Conservation (phyloP, 2,888 invertebrate genomes). For the Drosophila pseudotakahashii region DNA sequence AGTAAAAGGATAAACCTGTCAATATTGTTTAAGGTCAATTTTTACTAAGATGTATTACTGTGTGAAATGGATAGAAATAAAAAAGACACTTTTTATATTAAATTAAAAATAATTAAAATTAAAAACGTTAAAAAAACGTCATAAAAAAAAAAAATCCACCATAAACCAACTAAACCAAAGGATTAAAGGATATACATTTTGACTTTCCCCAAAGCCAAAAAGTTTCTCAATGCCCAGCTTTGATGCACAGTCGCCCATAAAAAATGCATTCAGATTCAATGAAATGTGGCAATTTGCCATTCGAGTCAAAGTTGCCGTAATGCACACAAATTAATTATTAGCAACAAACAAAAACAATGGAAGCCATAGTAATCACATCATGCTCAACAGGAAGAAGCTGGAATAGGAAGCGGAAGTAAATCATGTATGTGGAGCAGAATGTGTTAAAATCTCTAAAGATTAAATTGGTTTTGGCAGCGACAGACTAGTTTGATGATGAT, state of each 20-base stretch:
- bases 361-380: constrained; percentile 15
- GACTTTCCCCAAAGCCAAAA: constrained; percentile 5
- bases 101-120: too few species aligned
- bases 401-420: constrained; percentile 46
- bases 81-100: too few species aligned
- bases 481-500: constrained; percentile 25
- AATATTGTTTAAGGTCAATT: too few species aligned
- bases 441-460: constrained; percentile 76
- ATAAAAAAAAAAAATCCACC: too few species aligned
- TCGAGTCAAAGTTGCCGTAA: constrained; percentile 42
- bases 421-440: constrained; percentile 41
- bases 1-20: background rate
- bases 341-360: constrained; percentile 39
- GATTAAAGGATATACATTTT: constrained; percentile 1
- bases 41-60: too few species aligned
- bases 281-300: constrained; percentile 37
- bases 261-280: constrained; percentile 64
- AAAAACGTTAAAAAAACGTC: too few species aligned
- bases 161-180: too few species aligned
- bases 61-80: too few species aligned
- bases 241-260: constrained; percentile 28
- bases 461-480: constrained; percentile 50
- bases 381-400: constrained; percentile 9
- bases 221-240: background rate
- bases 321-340: constrained; percentile 72